These are phyloP conservation scores for Ormyrus thymus DNA, from an alignment of 2,888 invertebrate species.

Conservation along the genomic window DNA sequence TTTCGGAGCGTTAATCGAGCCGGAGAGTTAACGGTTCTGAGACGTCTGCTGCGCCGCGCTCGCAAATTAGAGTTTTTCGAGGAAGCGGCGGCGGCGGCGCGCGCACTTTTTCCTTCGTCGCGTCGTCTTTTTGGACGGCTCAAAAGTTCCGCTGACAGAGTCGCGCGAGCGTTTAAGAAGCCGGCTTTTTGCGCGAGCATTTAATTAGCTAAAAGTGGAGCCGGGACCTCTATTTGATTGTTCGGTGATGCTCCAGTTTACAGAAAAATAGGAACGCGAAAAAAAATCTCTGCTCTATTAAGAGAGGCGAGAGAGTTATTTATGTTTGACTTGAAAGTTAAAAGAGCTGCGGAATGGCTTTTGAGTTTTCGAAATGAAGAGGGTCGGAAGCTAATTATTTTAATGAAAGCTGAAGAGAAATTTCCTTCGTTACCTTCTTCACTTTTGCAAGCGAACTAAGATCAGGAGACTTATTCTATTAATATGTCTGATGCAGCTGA, in stretches of 20 bases:
- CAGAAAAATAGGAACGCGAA: background rate
- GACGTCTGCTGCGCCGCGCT: background rate
- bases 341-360: no score
- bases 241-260: conserved; percentile 9
- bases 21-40: background rate
- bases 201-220: conserved; percentile 28
- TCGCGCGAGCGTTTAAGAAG: background rate
- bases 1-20: conserved; percentile 40
- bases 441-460: no score
- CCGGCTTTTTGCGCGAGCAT: background rate
- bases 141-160: no score
- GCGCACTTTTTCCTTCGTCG: background rate
- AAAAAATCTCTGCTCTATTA: no score
- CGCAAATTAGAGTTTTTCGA: conserved; percentile 5
- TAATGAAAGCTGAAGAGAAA: no score
- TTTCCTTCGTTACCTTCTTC: no score
- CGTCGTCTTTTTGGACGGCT: background rate
- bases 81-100: conserved; percentile 1
- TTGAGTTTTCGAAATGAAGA: no score
- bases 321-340: no score
- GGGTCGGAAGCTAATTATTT: no score
- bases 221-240: background rate
- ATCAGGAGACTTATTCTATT: no score
- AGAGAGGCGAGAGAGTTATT: no score
- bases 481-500: no score